Percentiles rank a stretch among this genome's conserved stretches.
Conservation (phyloP, 2,888 invertebrate genomes). For the Lapara coniferarum region DNA sequence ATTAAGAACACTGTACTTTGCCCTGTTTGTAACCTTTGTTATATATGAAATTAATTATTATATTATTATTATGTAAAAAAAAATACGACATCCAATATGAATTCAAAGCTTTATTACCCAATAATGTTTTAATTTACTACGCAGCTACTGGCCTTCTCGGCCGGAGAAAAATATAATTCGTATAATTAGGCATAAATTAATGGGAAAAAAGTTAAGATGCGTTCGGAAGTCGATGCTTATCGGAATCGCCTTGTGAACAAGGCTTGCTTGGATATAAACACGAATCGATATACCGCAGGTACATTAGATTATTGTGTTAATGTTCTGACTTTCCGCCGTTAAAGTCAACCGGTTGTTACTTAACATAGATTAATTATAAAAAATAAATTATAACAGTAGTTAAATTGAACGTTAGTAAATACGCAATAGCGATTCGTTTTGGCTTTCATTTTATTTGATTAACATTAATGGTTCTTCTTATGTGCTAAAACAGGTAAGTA, state of each 20-base stretch:
- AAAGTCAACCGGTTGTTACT: constrained; percentile 6
- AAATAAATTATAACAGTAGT: not conserved
- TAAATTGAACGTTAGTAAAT: not conserved
- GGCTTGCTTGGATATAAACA: constrained; percentile 55
- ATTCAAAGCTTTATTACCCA: constrained; percentile 41
- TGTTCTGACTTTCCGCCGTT: constrained; percentile 6
- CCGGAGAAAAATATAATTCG: constrained; percentile 44
- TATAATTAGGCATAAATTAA: constrained; percentile 49
- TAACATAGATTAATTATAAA: not conserved
- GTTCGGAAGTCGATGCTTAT: constrained; percentile 63
- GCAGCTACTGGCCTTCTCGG: constrained; percentile 51
- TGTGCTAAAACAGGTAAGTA: too few species aligned
- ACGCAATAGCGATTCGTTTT: not conserved
- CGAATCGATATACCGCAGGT: constrained; percentile 26
- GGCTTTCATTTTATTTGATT: too few species aligned
- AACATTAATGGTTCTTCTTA: too few species aligned
- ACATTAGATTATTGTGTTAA: constrained; percentile 20
- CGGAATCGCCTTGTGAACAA: constrained; percentile 57
- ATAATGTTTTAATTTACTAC: constrained; percentile 48
- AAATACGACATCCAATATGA: constrained; percentile 38
- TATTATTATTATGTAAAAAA: too few species aligned
- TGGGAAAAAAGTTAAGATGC: constrained; percentile 49
- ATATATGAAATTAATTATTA: too few species aligned
- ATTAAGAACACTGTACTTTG: too few species aligned
- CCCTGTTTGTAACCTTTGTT: too few species aligned